A percentile compares a stretch with the other conserved stretches of the same genome.
phyloP scores from a whole-genome alignment of 1,140 invertebrate genomes.

The Chrysomallon squamiferum region DNA sequence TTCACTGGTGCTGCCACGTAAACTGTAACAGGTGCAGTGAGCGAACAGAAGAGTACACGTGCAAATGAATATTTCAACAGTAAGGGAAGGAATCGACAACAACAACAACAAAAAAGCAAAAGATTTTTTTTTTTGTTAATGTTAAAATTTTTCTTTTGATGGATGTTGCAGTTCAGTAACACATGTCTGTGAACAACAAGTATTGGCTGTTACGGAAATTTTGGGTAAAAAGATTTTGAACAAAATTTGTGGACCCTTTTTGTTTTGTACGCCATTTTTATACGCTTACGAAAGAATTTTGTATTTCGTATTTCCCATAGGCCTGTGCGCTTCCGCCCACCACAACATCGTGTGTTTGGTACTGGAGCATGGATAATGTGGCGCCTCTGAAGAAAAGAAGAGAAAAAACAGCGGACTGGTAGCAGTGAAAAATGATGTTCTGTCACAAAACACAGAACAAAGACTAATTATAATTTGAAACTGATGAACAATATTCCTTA shows the following conservation, averaged over 20 bases:
- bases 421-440: too few species aligned
- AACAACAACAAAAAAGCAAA: not conserved
- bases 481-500: too few species aligned
- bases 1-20: constrained; percentile 67
- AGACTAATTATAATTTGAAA: too few species aligned
- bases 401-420: too few species aligned
- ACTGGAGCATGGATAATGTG: too few species aligned
- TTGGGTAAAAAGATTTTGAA: not conserved
- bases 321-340: too few species aligned
- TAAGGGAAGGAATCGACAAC: not conserved
- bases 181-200: not conserved
- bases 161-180: not conserved
- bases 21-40: constrained; percentile 64
- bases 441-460: too few species aligned
- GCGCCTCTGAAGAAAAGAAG: too few species aligned
- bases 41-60: constrained; percentile 61
- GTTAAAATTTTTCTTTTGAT: not conserved
- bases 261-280: too few species aligned
- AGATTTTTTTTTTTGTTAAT: not conserved
- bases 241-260: not conserved
- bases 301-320: too few species aligned
- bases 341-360: too few species aligned
- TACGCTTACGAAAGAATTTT: too few species aligned
- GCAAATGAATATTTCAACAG: constrained; percentile 40
- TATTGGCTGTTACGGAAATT: not conserved